Base-by-base conservation (phyloP, 2,888 invertebrate species). In the Aphidoletes aphidimyza region DNA sequence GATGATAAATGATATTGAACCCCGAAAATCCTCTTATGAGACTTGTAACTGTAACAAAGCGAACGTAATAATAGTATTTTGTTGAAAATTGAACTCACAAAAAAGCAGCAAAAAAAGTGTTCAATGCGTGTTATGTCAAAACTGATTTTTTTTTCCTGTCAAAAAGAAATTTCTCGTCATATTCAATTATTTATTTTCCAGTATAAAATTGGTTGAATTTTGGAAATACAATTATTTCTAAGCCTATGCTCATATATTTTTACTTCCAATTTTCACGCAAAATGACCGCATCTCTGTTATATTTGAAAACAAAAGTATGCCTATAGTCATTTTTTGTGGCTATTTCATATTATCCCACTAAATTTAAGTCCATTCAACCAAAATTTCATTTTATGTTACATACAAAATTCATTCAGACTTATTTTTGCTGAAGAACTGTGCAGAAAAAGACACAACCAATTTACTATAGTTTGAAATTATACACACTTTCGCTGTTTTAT, bases 1-100 rank as follows among this genome's bases (percentile, higher is more conserved):
- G 37, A 81, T 37, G 81, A 37, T 37, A 37, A 37, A 81, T 37
- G 81, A 36, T 81, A 36, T 81, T 81, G 81, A 37, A n/a, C 36
- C 36, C n/a, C n/a, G n/a, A n/a, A 34, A 36, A 1, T 17, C 78
- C 34, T 36, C 36, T 78, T 19, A 36, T 81, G 37, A 22, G 9
- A 11, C 0, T 81, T 37, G 37, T 81, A 81, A 81, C 11, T 81
- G 37, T 22, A 0, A 81, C n/a, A 81, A 36, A 81, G 8, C 26
- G n/a, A 11, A 6, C 37, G 11, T 17, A 36, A 78, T 36, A 19
- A 37, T 37, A 81, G 22, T 22, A 1, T 81, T 36, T 34, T 34
- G 34, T 36, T 17, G 36, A n/a, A 81, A 59, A 9, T 59, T 37
- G 17, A 37, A n/a, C 22, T 37, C n/a, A n/a, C n/a, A 81, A 81